phyloP scores from a whole-genome alignment of 2,888 invertebrate species.

The Caenorhabditis auriculariae region DNA sequence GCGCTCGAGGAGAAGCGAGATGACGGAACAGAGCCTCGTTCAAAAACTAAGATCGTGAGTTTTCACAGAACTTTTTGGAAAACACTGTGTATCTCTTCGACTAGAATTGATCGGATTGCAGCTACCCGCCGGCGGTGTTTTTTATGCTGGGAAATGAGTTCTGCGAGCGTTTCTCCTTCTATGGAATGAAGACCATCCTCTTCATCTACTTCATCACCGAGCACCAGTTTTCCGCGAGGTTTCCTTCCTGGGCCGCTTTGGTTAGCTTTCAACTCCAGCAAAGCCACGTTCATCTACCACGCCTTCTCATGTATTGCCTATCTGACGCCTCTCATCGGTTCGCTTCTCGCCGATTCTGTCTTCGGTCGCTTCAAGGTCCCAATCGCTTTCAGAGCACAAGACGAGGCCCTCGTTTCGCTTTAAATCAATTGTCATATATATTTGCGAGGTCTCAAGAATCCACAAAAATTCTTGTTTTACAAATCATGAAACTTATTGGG shows the following conservation, averaged over 20 bases:
- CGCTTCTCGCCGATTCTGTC: slow-evolving; percentile 86
- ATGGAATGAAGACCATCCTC: slow-evolving; percentile 62
- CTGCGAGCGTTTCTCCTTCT: slow-evolving; percentile 74
- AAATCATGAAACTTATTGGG: no score
- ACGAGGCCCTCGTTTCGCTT: no score
- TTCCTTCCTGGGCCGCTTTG: not conserved
- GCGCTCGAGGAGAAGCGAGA: no score
- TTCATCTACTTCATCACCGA: slow-evolving; percentile 58
- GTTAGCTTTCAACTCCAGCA: slow-evolving; percentile 68
- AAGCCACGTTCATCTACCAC: slow-evolving; percentile 86
- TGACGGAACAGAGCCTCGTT: slow-evolving; percentile 26
- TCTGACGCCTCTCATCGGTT: slow-evolving; percentile 85
- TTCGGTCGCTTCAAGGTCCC: slow-evolving; percentile 44
- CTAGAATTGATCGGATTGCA: slow-evolving; percentile 7
- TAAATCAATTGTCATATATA: no score
- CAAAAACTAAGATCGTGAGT: slow-evolving; percentile 27
- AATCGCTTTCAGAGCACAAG: no score
- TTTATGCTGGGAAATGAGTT: slow-evolving; percentile 96
- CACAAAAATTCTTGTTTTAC: no score
- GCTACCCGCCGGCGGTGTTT: slow-evolving; percentile 70
- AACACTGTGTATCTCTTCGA: not conserved
- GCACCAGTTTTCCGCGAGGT: slow-evolving; percentile 54
- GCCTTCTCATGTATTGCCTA: slow-evolving; percentile 86
- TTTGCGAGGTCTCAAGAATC: no score
- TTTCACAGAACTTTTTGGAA: not conserved